Evolutionary conservation across 2,888 invertebrate genomes (phyloP).

Genomic region (Ypsolopha scabrella): DNA sequence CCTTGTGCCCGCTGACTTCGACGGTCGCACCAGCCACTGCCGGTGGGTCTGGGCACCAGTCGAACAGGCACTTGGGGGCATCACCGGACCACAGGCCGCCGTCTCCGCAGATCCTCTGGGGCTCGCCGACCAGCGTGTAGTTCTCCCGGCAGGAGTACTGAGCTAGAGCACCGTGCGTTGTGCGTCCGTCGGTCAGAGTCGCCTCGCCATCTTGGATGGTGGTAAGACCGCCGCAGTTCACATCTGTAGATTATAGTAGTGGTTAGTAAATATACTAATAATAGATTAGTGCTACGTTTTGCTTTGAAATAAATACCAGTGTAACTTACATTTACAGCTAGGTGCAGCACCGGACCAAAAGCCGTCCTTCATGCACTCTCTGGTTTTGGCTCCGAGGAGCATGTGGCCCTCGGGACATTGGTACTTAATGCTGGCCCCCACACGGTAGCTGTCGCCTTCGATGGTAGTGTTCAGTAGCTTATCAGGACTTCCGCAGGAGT

Average conservation of each 20-base stretch:
- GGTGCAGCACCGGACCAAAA: conserved; percentile 88
- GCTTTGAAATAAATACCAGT: neutral
- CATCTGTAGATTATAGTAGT: conserved; percentile 66
- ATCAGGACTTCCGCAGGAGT: conserved; percentile 90
- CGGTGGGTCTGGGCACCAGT: conserved; percentile 90
- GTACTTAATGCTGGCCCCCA: conserved; percentile 81
- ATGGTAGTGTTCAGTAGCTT: conserved; percentile 87
- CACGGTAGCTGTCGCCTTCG: conserved; percentile 73
- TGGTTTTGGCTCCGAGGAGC: conserved; percentile 76
- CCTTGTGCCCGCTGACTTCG: conserved; percentile 77
- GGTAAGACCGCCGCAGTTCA: conserved; percentile 81
- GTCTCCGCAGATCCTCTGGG: conserved; percentile 78
- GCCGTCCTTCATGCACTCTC: conserved; percentile 80
- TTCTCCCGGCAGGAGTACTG: conserved; percentile 85
- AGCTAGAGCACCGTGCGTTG: conserved; percentile 83
- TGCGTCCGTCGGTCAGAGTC: conserved; percentile 74
- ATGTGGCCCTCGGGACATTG: conserved; percentile 86
- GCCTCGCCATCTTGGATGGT: conserved; percentile 81
- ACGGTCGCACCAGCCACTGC: conserved; percentile 82
- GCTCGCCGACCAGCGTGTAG: conserved; percentile 84
- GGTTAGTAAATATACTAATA: too few relatives aligned
- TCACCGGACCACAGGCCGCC: conserved; percentile 83
- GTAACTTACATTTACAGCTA: conserved; percentile 84
- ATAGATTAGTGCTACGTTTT: neutral
- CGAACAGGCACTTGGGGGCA: conserved; percentile 84